Base-by-base conservation (phyloP, 2,797 vertebrate species). In the Silurus aristotelis region DNA sequence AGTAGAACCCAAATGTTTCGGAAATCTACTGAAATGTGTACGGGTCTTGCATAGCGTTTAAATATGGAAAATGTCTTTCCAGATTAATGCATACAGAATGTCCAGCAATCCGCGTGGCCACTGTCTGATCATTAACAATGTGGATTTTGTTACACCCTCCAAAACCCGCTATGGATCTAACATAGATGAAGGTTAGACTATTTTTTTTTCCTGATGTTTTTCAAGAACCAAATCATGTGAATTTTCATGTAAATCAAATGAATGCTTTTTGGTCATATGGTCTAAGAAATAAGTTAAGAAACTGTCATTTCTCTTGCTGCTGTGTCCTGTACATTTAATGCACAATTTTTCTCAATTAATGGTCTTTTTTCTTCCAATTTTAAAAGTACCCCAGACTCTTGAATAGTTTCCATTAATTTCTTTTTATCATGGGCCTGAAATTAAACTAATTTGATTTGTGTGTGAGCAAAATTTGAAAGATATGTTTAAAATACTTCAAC, bases 61-160 rank as follows among this genome's bases (percentile, higher is more conserved):
- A 72, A 48, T 17, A 31, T 9, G 43, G n/a, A 85, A 67, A 85
- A 13, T 72, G 25, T 85, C 27, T 83, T 52, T 87, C 90, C 88
- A 93, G 94, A 88, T 91, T 0, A 66, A 71, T 4, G 9, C 14
- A 38, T 95, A 95, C 85, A 80, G 66, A 66, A 93, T 99, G 93
- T 91, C 82, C 0, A 96, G 88, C 88, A 86, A 15, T 0, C 96
- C 96, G 3, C 89, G 93, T 0, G 97, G 97, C 52, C 89, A 94
- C 84, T 98, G 97, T 64, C 64, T 99, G 82, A 97, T 99, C 90
- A 92, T 99, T 80, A 97, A 97, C 90, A 99, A 99, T 61, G 64
- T 93, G 6, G 61, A 89, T 10, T 99, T 98, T 88, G 8, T 0
- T 48, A 48, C 1, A 17, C 58, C 17, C 0, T 0, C 6, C 46